phyloP scores from a whole-genome alignment of 2,888 invertebrate species.

The Agelastica alni region DNA sequence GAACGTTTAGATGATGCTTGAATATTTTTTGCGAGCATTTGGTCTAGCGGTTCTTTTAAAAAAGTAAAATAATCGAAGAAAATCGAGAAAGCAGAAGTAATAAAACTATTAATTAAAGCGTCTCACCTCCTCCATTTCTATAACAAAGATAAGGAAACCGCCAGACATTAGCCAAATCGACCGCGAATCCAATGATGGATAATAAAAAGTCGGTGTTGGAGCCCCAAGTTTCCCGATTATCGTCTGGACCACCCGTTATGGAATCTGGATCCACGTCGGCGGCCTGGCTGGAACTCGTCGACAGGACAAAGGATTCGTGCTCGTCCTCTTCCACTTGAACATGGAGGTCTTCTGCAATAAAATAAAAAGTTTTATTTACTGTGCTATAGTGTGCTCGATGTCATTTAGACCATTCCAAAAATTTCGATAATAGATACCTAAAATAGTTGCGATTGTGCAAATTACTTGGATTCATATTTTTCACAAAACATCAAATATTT shows the following conservation, averaged over 20 bases:
- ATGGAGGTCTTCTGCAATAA: conserved; percentile 53
- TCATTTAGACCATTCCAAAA: no score
- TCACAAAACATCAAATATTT: no score
- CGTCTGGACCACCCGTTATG: conserved; percentile 50
- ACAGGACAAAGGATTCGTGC: conserved; percentile 54
- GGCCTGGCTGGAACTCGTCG: conserved; percentile 54
- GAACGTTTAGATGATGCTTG: not conserved
- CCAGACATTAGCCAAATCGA: conserved; percentile 88
- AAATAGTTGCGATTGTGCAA: no score
- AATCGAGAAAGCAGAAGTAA: conserved; percentile 6
- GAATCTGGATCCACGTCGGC: conserved; percentile 53
- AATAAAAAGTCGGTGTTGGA: conserved; percentile 80
- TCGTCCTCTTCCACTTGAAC: conserved; percentile 57
- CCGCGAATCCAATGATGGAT: conserved; percentile 84
- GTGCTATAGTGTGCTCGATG: no score
- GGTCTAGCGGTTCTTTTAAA: not conserved
- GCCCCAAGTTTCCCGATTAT: conserved; percentile 78
- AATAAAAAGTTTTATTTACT: no score
- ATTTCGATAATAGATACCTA: no score
- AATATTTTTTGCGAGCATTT: no score
- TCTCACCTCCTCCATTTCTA: conserved; percentile 74
- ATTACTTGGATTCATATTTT: no score
- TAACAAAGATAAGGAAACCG: conserved; percentile 79
- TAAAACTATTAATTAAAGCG: conserved; percentile 28
- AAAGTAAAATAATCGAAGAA: conserved; percentile 16